phyloP scores from a whole-genome alignment of 2,113 vertebrate genomes.

The Sylvietta virens region DNA sequence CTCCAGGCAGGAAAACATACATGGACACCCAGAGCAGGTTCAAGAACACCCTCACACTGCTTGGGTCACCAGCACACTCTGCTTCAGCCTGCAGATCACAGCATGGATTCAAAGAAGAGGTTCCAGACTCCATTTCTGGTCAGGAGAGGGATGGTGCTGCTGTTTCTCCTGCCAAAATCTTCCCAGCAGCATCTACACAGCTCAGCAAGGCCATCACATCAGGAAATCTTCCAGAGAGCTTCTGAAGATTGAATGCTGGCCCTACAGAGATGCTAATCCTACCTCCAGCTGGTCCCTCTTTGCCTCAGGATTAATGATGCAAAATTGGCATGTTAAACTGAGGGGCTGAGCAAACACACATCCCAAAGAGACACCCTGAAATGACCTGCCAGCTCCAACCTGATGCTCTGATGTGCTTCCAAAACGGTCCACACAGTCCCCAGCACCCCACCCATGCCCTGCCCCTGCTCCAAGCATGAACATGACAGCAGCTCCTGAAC shows the following conservation, averaged over 20 bases:
- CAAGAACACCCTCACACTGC: neutral
- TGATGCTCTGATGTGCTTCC: neutral
- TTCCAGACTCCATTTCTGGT: neutral
- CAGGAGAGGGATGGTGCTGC: neutral
- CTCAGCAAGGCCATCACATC: neutral
- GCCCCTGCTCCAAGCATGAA: neutral
- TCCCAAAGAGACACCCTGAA: neutral
- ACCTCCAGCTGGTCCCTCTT: neutral
- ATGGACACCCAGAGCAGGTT: neutral
- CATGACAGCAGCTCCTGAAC: neutral
- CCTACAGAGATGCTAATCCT: neutral
- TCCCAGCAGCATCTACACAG: neutral
- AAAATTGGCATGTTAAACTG: neutral
- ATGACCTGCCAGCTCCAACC: neutral
- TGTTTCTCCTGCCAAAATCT: neutral
- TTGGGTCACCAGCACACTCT: neutral
- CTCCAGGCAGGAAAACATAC: neutral
- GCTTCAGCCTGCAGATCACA: neutral
- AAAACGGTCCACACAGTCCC: fast-evolving
- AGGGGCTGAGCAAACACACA: neutral
- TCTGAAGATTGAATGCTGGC: neutral
- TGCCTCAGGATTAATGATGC: neutral
- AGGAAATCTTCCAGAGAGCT: neutral
- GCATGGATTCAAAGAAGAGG: neutral
- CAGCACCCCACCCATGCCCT: neutral